These are phyloP conservation scores for Pardosa pseudoannulata DNA, from an alignment of 2,888 invertebrate genomes.

Conservation along the genomic window DNA sequence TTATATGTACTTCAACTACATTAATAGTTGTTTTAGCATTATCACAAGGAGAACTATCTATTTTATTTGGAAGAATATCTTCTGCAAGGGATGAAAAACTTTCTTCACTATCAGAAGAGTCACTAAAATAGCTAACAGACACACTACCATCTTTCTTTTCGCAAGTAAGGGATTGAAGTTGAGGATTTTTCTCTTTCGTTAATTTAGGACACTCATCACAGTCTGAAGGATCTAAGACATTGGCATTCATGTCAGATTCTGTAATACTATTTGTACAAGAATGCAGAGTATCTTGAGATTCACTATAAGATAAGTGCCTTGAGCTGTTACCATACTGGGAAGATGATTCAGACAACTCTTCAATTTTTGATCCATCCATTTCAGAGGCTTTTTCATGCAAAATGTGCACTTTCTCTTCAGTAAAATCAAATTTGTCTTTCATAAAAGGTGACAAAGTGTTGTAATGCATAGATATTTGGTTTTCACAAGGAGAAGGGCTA, in stretches of 20 bases:
- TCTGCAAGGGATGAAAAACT: conserved; percentile 23
- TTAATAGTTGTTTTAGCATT: neutral
- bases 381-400: neutral
- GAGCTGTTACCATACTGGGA: conserved; percentile 33
- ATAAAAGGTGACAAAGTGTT: conserved; percentile 1
- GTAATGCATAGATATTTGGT: neutral
- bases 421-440: neutral
- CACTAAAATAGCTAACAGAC: conserved; percentile 11
- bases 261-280: conserved; percentile 60
- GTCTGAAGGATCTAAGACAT: conserved; percentile 25
- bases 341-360: conserved; percentile 53
- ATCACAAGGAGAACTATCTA: neutral
- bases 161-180: neutral
- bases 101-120: conserved; percentile 23
- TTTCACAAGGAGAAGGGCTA: conserved; percentile 30
- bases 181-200: neutral
- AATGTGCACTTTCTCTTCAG: neutral
- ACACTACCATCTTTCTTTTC: neutral
- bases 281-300: conserved; percentile 64
- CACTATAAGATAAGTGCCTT: conserved; percentile 50
- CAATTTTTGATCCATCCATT: conserved; percentile 1
- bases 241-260: conserved; percentile 64
- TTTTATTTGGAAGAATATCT: conserved; percentile 4
- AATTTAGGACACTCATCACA: neutral
- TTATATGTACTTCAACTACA: neutral